Conservation (phyloP, 1,140 invertebrate species). For the Subanguina moxae region DNA sequence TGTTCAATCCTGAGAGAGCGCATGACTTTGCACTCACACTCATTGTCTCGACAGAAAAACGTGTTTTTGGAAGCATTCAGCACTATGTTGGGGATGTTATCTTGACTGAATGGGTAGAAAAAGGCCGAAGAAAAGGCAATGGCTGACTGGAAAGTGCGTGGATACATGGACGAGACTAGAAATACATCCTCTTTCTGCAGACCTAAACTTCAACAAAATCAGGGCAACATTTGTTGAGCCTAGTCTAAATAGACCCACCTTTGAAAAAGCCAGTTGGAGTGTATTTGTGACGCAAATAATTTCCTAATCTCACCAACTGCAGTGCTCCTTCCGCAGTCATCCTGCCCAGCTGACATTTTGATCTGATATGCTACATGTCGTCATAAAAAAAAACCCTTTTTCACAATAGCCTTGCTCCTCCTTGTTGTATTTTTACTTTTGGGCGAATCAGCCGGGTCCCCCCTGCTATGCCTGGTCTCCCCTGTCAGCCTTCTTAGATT, state of each 20-base stretch:
- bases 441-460: no score
- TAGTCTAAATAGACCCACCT: slow-evolving; percentile 15
- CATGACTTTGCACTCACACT: slow-evolving; percentile 14
- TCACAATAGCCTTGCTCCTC: no score
- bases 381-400: neutral
- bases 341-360: slow-evolving; percentile 22
- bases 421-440: no score
- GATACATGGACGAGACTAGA: slow-evolving; percentile 19
- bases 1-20: neutral
- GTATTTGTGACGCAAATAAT: slow-evolving; percentile 21
- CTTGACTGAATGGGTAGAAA: slow-evolving; percentile 14
- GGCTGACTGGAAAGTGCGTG: slow-evolving; percentile 33
- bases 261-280: slow-evolving; percentile 12
- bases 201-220: slow-evolving; percentile 14
- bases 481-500: no score
- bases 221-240: neutral
- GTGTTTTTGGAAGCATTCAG: slow-evolving; percentile 22
- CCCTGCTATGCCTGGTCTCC: no score
- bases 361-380: slow-evolving; percentile 1
- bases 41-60: slow-evolving; percentile 24
- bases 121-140: slow-evolving; percentile 30
- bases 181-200: slow-evolving; percentile 7
- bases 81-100: slow-evolving; percentile 6
- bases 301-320: slow-evolving; percentile 26
- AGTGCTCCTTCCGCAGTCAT: slow-evolving; percentile 35